Conservation (phyloP, 2,888 invertebrate genomes). For the Zaprionus obscuricornis region DNA sequence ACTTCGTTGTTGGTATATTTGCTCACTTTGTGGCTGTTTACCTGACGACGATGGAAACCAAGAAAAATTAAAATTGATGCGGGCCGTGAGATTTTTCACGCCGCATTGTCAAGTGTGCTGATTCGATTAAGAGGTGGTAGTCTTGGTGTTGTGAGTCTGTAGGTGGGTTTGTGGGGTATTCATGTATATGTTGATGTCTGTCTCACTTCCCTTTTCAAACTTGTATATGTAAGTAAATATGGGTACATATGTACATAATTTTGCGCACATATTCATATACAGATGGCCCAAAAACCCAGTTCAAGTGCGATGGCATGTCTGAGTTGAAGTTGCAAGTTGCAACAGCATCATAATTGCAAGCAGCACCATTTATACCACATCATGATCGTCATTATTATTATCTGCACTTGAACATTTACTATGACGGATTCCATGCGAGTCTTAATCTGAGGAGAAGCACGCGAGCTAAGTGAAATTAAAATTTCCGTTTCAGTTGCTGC, state of each 20-base stretch:
- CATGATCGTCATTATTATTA: constrained; percentile 14
- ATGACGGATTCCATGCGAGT: constrained; percentile 32
- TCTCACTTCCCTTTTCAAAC: constrained; percentile 20
- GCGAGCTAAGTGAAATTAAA: constrained; percentile 63
- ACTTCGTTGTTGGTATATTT: constrained; percentile 34
- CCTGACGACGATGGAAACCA: constrained; percentile 33
- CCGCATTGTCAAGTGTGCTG: constrained; percentile 65
- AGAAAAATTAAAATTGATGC: constrained; percentile 66
- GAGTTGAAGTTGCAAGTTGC: constrained; percentile 5
- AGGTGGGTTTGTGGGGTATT: neutral
- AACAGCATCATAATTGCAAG: constrained; percentile 27
- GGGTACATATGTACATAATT: too few relatives aligned
- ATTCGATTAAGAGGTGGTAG: constrained; percentile 58
- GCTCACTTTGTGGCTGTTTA: constrained; percentile 39
- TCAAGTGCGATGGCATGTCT: constrained; percentile 55
- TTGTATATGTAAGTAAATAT: too few relatives aligned
- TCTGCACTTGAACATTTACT: constrained; percentile 26
- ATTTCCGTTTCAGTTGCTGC: constrained; percentile 52
- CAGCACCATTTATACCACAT: constrained; percentile 13
- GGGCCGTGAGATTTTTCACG: constrained; percentile 66
- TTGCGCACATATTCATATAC: neutral
- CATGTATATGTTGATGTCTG: neutral
- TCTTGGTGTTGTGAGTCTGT: neutral
- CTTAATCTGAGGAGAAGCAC: constrained; percentile 42
- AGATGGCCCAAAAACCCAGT: constrained; percentile 60